Conservation (phyloP, 2,113 vertebrate genomes). For the Setophaga kirtlandii region DNA sequence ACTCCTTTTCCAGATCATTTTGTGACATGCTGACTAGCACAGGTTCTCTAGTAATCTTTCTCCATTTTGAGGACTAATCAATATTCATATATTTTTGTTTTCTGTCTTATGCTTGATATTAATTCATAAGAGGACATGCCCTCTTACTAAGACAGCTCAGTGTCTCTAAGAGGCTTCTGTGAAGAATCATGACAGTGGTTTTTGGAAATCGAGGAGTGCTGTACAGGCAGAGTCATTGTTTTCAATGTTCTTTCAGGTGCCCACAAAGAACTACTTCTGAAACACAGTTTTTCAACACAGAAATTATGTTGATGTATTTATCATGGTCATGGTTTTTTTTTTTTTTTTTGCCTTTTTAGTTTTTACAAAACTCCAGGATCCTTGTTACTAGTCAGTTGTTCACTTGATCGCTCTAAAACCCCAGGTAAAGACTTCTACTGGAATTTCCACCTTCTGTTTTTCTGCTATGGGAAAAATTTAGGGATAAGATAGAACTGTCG, state of each 20-base stretch:
- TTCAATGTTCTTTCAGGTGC: background rate
- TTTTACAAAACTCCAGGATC: background rate
- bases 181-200: background rate
- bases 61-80: background rate
- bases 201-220: background rate
- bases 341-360: background rate
- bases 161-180: constrained; percentile 1
- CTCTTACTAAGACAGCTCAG: background rate
- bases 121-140: background rate
- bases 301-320: background rate
- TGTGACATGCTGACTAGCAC: background rate
- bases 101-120: background rate
- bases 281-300: background rate
- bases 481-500: background rate
- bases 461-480: background rate
- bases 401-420: background rate
- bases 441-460: background rate
- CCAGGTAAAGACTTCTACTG: background rate
- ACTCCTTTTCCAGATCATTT: background rate
- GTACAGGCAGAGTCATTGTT: background rate
- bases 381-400: background rate
- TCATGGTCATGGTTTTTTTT: background rate
- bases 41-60: background rate
- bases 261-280: background rate
- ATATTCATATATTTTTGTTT: constrained; percentile 16